Evolutionary conservation across 2,888 invertebrate genomes (phyloP), one percentile per base, ranked within the genome.

Genomic region (Tiliacea aurago): DNA sequence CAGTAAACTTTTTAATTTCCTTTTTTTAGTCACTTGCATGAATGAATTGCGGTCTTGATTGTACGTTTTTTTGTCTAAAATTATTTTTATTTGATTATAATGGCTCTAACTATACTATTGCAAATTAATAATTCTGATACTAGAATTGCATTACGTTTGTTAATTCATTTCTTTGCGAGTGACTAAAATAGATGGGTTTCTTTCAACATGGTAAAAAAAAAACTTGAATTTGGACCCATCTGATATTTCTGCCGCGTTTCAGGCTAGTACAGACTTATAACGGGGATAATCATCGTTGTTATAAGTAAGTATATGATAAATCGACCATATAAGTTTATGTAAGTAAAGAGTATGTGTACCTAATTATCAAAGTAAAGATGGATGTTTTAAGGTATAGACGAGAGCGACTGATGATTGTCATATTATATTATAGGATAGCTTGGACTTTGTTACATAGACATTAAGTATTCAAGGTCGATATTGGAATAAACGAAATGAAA

Each of bases 381-480:
- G 79, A 80, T 76, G 78, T 82, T 77, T 53, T 81, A 80, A 84
- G 76, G 84, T 83, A 84, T 83, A 86, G 86, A 70, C 76, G 85
- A 85, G 88, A 86, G 85, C 86, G 89, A 87, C 87, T 89, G 89
- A 87, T 84, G 85, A 84, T 88, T 88, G 88, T 86, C 86, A 87
- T 85, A 87, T 86, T 86, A 87, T 88, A 83, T 82, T 83, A 86
- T 87, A 88, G 86, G 84, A 81, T 91, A 90, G 90, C 89, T 91
- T 95, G 94, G 94, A 95, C 94, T 94, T 93, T 95, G 95, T 95
- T 95, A 94, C 95, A 95, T 95, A 95, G 95, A 94, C 89, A 92
- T 94, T 94, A 95, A 95, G 94, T 94, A 93, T 94, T 95, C 95
- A 93, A 94, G 87, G 94, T 95, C 93, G 93, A 90, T 92, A 94